These are phyloP conservation scores for Ctenomys sociabilis DNA, from an alignment of 2,113 vertebrate genomes.

Conservation along the genomic window DNA sequence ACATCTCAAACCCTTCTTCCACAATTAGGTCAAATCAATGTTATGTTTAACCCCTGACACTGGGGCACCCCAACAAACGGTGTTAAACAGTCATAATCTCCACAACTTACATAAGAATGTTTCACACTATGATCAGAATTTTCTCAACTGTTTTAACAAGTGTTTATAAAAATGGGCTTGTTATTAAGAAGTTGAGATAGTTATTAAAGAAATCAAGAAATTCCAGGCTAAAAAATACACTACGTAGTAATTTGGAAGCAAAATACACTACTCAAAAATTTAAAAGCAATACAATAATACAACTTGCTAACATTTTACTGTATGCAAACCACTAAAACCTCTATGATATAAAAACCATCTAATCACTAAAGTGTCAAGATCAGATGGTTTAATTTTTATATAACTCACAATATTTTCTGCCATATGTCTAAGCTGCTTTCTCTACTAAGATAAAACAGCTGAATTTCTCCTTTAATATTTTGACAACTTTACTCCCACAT, in stretches of 20 bases:
- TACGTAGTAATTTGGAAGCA: background rate
- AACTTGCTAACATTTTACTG: conserved; percentile 6
- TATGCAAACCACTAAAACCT: background rate
- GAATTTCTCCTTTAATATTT: conserved; percentile 40
- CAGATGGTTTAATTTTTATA: conserved; percentile 36
- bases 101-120: background rate
- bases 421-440: background rate
- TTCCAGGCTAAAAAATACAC: background rate
- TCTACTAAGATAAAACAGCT: background rate
- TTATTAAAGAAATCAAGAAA: conserved; percentile 34
- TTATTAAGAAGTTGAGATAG: background rate
- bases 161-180: background rate
- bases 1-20: background rate
- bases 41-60: background rate
- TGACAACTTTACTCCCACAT: conserved; percentile 48
- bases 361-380: background rate
- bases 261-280: conserved; percentile 1
- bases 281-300: conserved; percentile 13
- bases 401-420: background rate
- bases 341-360: conserved; percentile 9
- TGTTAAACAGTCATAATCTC: background rate
- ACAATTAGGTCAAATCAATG: conserved; percentile 4
- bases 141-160: background rate
- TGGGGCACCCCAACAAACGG: background rate
- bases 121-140: conserved; percentile 12